Evolutionary conservation across 2,797 vertebrate species (phyloP).

Genomic region (Hemitrygon akajei): DNA sequence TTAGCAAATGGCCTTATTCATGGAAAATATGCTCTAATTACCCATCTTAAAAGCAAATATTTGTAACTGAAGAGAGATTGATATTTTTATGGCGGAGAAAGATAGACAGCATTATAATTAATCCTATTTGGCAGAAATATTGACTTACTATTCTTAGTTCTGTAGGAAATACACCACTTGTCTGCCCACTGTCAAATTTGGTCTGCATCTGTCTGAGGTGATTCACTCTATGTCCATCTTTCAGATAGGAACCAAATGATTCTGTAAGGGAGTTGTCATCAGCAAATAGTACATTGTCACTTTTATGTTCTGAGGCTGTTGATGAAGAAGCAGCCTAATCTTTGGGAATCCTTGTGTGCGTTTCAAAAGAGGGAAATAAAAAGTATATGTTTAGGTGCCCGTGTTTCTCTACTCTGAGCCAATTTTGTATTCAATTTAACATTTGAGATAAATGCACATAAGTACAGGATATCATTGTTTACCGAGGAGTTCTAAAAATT

Average conservation of each 20-base stretch:
- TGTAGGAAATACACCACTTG: conserved; percentile 11
- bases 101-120: background rate
- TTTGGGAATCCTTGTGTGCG: background rate
- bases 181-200: conserved; percentile 12
- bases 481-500: background rate
- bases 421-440: background rate
- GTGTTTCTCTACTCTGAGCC: background rate
- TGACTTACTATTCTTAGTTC: conserved; percentile 1
- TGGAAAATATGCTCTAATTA: background rate
- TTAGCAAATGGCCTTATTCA: background rate
- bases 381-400: background rate
- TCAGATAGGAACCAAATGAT: background rate
- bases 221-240: background rate
- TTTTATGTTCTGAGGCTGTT: background rate
- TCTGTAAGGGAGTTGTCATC: background rate
- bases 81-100: background rate
- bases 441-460: background rate
- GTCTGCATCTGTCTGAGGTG: background rate
- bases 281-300: conserved; percentile 3
- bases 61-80: background rate
- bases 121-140: conserved; percentile 29
- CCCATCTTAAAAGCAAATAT: background rate
- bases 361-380: background rate
- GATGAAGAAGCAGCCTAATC: background rate
- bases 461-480: background rate